Evolutionary conservation across 2,888 invertebrate genomes (phyloP), one percentile per base, ranked within the genome.

Genomic region (Chelonus formosanus): DNA sequence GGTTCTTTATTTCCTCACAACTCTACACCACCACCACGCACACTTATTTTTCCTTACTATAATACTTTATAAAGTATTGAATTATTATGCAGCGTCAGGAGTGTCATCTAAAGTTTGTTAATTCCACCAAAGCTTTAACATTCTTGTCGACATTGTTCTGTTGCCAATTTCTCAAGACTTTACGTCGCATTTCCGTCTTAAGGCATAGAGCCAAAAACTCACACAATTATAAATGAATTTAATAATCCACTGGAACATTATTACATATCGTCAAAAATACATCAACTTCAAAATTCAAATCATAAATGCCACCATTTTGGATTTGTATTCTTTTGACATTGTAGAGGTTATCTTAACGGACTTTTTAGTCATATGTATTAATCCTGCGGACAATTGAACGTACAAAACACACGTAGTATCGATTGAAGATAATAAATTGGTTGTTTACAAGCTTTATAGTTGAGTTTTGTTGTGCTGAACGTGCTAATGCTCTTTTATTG

Each of bases 181-280:
- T 56, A 35, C 56, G 52, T 56, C 61, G 61, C 66, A 66, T 66
- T 62, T 66, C 55, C 65, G 60, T 55, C 60, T 59, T 45, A 53
- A 44, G 58, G 58, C 58, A 34, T 58, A 34, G 47, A 45, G 58
- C 61, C 52, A 50, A 52, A 50, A 58, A 43, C 31, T 8, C 5
- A 20, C n/a, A 36, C 52, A 52, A 10, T 48, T n/a, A 5, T 20
- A 48, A 48, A 48, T 20, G 20, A 48, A 3, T 4, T 10, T 48
- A 10, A 48, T 20, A 40, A 40, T 40, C 6, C 6, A 40, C 40
- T 40, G 40, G 40, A 40, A 20, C 20, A 20, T 20, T 20, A 20
- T 20, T 20, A n/a, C n/a, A n/a, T n/a, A 20, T 20, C 20, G 20
- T 5, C 5, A 44, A 44, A 44, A 44, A 44, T 44, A 8, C 7